Evolutionary conservation across 2,797 vertebrate genomes (phyloP), one percentile per base, ranked within the genome.

Genomic region (Glossophaga mutica): DNA sequence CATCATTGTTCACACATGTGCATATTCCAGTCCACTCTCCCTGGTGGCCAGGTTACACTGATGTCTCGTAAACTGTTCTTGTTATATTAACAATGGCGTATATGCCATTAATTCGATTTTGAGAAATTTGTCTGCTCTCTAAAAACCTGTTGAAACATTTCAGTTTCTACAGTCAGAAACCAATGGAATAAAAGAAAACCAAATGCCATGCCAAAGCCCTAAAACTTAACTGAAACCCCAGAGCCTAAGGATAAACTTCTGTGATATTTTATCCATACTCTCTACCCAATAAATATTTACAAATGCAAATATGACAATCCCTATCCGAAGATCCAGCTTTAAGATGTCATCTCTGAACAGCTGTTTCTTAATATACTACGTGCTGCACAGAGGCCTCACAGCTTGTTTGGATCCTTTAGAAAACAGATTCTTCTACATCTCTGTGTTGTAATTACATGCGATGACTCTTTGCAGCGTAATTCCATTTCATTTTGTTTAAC

Each of bases 201-300:
- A 78, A 87, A 74, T 2, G 4, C 11, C 70, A 21, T 37, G 26
- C 26, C 52, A 71, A 74, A 83, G 34, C 52, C 18, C n/a, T 55
- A 18, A 91, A 84, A 34, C 93, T 84, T 59, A 94, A 76, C 39
- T 68, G 87, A 87, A 89, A 96, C n/a, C 34, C 34, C 42, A 81
- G n/a, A 65, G 39, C 44, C 44, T 52, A 52, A 52, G n/a, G 12
- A 81, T 70, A 42, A 96, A 70, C 10, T 29, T 90, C 89, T 73
- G 10, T 84, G 42, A 55, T 39, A 74, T 89, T 87, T 89, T 86
- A 90, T 48, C 65, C 48, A 70, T 44, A 73, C 50, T 46, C 48
- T 83, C 37, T 26, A 78, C 11, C 70, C 52, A 93, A 55, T n/a
- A 71, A 89, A 81, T 91, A 95, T 55, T 95, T 79, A 70, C 74